Percentiles rank a stretch among this genome's conserved stretches.
phyloP scores from a whole-genome alignment of 2,888 invertebrate genomes.

The Aethes cnicana region DNA sequence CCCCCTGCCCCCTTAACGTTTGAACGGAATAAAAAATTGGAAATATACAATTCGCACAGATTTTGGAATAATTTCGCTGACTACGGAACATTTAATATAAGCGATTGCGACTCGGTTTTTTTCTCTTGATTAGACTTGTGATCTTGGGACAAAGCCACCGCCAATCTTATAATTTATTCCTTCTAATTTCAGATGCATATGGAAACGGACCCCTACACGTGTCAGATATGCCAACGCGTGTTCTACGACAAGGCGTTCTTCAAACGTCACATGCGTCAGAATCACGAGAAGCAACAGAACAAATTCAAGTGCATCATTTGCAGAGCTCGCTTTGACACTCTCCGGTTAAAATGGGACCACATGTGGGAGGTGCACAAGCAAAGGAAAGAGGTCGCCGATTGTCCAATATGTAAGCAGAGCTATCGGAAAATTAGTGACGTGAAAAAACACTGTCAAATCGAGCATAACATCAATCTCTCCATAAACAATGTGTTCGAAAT shows the following conservation, averaged over 20 bases:
- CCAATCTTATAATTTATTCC: neutral
- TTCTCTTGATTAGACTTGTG: no score
- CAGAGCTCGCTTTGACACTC: conserved; percentile 17
- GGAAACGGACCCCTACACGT: conserved; percentile 28
- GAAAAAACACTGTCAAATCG: conserved; percentile 36
- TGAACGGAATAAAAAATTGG: no score
- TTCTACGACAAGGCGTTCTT: conserved; percentile 39
- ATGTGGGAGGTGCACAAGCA: conserved; percentile 48
- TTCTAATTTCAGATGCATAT: conserved; percentile 17
- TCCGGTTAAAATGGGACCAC: conserved; percentile 54
- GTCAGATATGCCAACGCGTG: conserved; percentile 40
- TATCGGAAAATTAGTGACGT: conserved; percentile 51
- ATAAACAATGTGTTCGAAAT: conserved; percentile 3
- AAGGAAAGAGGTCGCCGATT: conserved; percentile 47
- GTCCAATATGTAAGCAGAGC: conserved; percentile 44
- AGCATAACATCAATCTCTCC: conserved; percentile 25
- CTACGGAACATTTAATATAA: no score
- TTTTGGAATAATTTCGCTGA: no score
- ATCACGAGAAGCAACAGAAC: neutral
- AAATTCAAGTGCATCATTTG: conserved; percentile 44
- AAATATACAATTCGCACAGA: no score
- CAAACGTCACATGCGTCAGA: conserved; percentile 38
- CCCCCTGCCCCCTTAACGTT: no score
- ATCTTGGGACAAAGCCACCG: no score
- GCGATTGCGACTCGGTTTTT: no score